These are phyloP conservation scores for Orientallactaga sibirica DNA, from an alignment of 2,797 vertebrate species.

Conservation along the genomic window DNA sequence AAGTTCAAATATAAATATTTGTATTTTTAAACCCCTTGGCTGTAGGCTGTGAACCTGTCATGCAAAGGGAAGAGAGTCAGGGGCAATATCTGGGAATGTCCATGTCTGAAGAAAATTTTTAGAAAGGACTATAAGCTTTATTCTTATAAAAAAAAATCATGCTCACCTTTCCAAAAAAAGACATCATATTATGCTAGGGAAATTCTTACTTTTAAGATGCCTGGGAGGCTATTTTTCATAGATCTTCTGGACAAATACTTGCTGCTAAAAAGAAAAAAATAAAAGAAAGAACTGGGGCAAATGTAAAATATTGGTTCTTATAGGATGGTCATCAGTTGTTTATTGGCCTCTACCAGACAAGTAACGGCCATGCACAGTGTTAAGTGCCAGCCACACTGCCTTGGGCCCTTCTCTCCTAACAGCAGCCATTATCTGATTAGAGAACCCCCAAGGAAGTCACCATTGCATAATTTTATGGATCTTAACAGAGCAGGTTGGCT, in stretches of 20 bases:
- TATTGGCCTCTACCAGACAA: slow-evolving; percentile 78
- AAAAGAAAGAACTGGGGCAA: neutral
- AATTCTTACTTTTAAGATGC: slow-evolving; percentile 76
- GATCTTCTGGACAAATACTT: slow-evolving; percentile 67
- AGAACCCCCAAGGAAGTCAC: slow-evolving; percentile 79
- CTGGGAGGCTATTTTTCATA: slow-evolving; percentile 60
- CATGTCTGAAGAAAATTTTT: neutral
- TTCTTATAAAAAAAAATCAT: slow-evolving; percentile 58
- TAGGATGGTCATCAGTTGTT: slow-evolving; percentile 80
- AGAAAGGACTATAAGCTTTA: slow-evolving; percentile 74
- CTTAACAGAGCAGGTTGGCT: slow-evolving; percentile 74
- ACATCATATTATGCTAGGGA: slow-evolving; percentile 55
- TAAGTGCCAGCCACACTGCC: slow-evolving; percentile 74
- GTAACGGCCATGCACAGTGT: slow-evolving; percentile 79
- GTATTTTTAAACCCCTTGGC: slow-evolving; percentile 74
- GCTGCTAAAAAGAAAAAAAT: slow-evolving; percentile 25
- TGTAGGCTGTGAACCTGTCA: slow-evolving; percentile 64
- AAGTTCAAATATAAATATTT: slow-evolving; percentile 80
- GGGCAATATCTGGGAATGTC: neutral
- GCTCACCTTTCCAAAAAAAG: slow-evolving; percentile 63
- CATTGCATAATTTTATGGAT: slow-evolving; percentile 78
- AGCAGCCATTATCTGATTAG: slow-evolving; percentile 75
- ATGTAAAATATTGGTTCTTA: slow-evolving; percentile 67
- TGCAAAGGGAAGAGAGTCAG: neutral
- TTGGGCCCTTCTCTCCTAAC: slow-evolving; percentile 69